Base-by-base conservation (phyloP, 2,888 invertebrate species). In the Apotomis capreana region DNA sequence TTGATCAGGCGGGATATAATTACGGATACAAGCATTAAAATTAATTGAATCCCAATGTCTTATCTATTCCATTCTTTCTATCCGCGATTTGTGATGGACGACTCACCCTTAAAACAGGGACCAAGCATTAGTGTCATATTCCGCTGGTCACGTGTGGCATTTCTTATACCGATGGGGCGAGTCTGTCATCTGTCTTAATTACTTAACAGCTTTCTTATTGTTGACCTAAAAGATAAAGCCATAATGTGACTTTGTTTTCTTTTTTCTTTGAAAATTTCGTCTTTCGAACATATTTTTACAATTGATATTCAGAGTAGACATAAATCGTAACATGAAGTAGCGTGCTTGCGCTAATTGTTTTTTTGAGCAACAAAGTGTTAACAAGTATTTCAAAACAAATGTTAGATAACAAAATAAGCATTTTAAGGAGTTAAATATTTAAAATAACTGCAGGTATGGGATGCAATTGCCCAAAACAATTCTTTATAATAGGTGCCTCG, bases 141-240 rank as follows among this genome's bases (percentile, higher is more conserved):
- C 83, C 83, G 78, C 78, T 79, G 80, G 83, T 84, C 85, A 84
- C 87, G 84, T 85, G 86, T 84, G 83, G 82, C 80, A 78, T 87
- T 88, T 89, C 90, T 91, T 90, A 82, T 81, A 69, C 55, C 78
- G 6, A 40, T 40, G 81, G 83, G 73, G 76, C 72, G 76, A 79
- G 76, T 82, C 81, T 84, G 86, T 87, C 89, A 84, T 89, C 86
- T 82, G 86, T 86, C 86, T 87, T 87, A 87, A 90, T 91, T 89
- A 86, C 87, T 84, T 88, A 84, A 88, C 86, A 87, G 85, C 83
- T 82, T 80, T 83, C 76, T 78, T 79, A 77, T 77, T 84, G 83
- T 84, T 82, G 85, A 83, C 81, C 77, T 77, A 75, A 76, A 81
- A 80, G 57, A 62, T 58, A 57, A 62, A 54, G 58, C n/a, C 55